A percentile compares a stretch with the other conserved stretches of the same genome.
Evolutionary conservation across 2,113 vertebrate genomes (phyloP).

Genomic region (Erythrolamprus reginae): DNA sequence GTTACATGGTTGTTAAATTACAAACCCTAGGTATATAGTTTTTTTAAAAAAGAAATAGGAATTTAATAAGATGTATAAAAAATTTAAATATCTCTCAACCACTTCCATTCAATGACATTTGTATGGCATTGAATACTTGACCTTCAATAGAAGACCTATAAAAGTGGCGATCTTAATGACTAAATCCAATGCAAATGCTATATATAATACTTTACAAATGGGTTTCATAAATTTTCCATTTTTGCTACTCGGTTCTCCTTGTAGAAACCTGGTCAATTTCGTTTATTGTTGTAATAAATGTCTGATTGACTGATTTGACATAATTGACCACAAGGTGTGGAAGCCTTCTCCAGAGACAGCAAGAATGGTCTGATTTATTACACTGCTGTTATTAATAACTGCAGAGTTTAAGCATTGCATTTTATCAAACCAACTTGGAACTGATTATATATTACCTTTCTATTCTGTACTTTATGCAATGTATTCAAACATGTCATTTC

Average conservation of each 20-base stretch:
- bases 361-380: background rate
- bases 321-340: background rate
- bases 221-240: background rate
- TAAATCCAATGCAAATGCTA: background rate
- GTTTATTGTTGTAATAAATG: background rate
- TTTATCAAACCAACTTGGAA: background rate
- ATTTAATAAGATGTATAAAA: too few relatives aligned
- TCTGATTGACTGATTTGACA: background rate
- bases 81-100: too few relatives aligned
- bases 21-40: too few relatives aligned
- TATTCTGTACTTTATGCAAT: background rate
- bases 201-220: background rate
- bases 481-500: background rate
- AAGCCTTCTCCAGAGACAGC: background rate
- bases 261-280: background rate
- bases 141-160: background rate
- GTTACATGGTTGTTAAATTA: too few relatives aligned
- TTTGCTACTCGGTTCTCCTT: background rate
- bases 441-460: background rate
- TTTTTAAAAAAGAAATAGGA: too few relatives aligned
- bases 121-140: background rate
- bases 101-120: too few relatives aligned
- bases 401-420: background rate
- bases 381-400: background rate
- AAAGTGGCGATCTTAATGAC: background rate